phyloP scores from a whole-genome alignment of 2,113 vertebrate genomes.

The Limnothrissa miodon region DNA sequence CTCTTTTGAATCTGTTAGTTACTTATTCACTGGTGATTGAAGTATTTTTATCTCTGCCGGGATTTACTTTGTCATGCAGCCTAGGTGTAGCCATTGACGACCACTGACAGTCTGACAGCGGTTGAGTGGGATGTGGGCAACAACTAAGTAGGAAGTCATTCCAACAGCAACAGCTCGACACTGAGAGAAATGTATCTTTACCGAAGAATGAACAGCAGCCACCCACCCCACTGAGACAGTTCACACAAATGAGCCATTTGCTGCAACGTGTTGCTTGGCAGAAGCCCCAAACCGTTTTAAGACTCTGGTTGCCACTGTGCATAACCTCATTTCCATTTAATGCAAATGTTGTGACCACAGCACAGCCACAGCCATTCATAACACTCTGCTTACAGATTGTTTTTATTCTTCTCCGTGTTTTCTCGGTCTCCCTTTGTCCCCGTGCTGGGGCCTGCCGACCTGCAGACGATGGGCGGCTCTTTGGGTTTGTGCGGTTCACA shows the following conservation, averaged over 20 bases:
- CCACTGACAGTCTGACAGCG: neutral
- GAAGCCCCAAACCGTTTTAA: neutral
- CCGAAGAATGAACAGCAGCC: neutral
- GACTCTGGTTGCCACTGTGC: neutral
- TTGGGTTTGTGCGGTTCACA: slow-evolving; percentile 86
- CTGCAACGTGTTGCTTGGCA: slow-evolving; percentile 3
- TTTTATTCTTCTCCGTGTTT: slow-evolving; percentile 2
- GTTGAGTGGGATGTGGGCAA: neutral
- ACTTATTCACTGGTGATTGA: neutral
- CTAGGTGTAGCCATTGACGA: neutral
- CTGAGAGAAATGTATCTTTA: neutral
- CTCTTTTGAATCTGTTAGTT: neutral
- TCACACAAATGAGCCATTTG: neutral
- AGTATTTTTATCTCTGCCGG: neutral
- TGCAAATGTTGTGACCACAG: neutral
- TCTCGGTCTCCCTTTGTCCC: neutral
- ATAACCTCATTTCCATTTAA: neutral
- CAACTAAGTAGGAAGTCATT: neutral
- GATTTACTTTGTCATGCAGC: neutral
- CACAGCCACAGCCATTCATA: neutral
- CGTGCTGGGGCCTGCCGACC: neutral
- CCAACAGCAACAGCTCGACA: neutral
- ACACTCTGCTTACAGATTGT: neutral
- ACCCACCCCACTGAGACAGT: neutral
- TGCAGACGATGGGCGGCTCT: slow-evolving; percentile 84